Conservation (phyloP, 2,888 invertebrate species). For the Andrena chrysosceles region DNA sequence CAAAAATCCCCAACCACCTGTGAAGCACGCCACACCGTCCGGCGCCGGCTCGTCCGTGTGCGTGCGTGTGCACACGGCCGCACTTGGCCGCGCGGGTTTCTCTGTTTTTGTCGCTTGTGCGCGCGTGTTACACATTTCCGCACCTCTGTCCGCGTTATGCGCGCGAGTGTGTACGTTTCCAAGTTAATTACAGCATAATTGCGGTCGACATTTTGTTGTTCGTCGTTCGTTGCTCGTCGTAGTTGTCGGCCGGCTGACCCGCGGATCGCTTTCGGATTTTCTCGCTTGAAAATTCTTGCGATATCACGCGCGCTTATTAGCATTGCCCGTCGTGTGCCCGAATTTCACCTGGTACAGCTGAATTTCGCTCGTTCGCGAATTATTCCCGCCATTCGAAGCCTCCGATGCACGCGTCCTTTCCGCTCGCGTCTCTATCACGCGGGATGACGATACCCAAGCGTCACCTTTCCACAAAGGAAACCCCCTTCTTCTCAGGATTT, state of each 20-base stretch:
- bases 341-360: slow-evolving; percentile 23
- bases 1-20: slow-evolving; percentile 85
- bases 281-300: slow-evolving; percentile 69
- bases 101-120: slow-evolving; percentile 44
- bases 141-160: slow-evolving; percentile 6
- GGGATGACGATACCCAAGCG: background rate
- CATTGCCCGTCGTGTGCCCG: slow-evolving; percentile 51
- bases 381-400: slow-evolving; percentile 49
- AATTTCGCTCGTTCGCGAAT: slow-evolving; percentile 49
- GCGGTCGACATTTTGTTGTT: slow-evolving; percentile 84
- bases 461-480: background rate
- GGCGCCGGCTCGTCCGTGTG: slow-evolving; percentile 29
- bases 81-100: background rate
- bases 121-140: slow-evolving; percentile 16
- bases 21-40: slow-evolving; percentile 75
- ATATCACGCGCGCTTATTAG: slow-evolving; percentile 65
- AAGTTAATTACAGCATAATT: slow-evolving; percentile 85
- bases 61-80: background rate
- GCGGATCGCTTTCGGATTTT: slow-evolving; percentile 65
- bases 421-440: background rate
- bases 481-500: background rate
- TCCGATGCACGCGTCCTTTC: slow-evolving; percentile 22
- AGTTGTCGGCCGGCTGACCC: slow-evolving; percentile 66
- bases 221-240: slow-evolving; percentile 68
- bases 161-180: slow-evolving; percentile 73